These are phyloP conservation scores for Elegia similella DNA, from an alignment of 2,888 invertebrate genomes.

Conservation along the genomic window DNA sequence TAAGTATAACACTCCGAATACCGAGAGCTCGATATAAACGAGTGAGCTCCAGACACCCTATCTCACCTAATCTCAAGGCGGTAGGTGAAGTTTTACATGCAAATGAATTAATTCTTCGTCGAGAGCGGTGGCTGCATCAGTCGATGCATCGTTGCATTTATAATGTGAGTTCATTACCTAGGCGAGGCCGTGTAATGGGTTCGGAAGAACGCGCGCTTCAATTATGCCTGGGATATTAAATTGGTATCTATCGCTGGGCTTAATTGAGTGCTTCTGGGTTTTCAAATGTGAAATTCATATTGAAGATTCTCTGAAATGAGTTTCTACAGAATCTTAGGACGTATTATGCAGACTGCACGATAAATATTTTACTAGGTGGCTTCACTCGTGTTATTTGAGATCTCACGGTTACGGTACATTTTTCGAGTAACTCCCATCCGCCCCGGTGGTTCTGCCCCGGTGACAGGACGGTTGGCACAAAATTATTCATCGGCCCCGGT, in stretches of 20 bases:
- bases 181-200: conserved; percentile 67
- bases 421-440: too few relatives aligned
- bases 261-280: conserved; percentile 21
- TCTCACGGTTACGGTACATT: too few relatives aligned
- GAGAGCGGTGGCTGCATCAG: conserved; percentile 56
- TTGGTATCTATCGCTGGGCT: conserved; percentile 51
- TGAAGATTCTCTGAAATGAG: background rate
- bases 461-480: too few relatives aligned
- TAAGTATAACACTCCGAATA: background rate
- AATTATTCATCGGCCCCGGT: too few relatives aligned
- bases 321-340: background rate
- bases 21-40: conserved; percentile 2
- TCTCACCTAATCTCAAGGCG: conserved; percentile 63
- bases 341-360: background rate
- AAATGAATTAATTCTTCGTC: conserved; percentile 80
- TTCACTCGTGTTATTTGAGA: too few relatives aligned
- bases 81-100: conserved; percentile 76
- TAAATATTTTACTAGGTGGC: too few relatives aligned
- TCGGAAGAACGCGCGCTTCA: conserved; percentile 75
- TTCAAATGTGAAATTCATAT: conserved; percentile 26
- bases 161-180: conserved; percentile 79
- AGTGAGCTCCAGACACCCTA: conserved; percentile 32
- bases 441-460: too few relatives aligned
- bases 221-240: conserved; percentile 76
- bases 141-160: conserved; percentile 79